These are phyloP conservation scores for Sturnira hondurensis DNA, from an alignment of 2,113 vertebrate species.

Conservation along the genomic window DNA sequence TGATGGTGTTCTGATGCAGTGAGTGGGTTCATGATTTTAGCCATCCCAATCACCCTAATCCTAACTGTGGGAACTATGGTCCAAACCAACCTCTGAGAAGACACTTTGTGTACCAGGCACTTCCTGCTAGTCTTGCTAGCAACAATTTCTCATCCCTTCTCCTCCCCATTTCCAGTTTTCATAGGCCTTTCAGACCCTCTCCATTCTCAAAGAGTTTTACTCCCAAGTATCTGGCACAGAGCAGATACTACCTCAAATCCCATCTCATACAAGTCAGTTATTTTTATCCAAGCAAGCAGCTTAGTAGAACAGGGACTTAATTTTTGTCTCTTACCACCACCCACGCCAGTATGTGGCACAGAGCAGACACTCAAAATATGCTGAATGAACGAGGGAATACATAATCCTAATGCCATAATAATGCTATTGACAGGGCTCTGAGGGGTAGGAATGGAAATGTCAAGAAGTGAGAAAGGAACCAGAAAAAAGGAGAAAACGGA, in stretches of 20 bases:
- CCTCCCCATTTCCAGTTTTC: background rate
- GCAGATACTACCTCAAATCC: background rate
- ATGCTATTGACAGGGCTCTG: background rate
- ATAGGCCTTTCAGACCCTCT: background rate
- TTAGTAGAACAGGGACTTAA: background rate
- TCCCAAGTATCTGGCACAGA: background rate
- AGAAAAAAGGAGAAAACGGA: background rate
- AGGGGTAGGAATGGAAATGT: background rate
- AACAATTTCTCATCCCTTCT: background rate
- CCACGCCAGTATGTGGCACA: background rate
- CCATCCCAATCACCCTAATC: background rate
- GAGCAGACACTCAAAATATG: background rate
- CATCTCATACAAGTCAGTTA: background rate
- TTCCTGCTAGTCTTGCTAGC: background rate
- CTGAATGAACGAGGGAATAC: background rate
- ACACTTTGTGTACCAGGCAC: background rate
- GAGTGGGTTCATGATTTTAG: background rate
- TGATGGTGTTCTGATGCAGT: background rate
- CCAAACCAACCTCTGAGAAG: background rate
- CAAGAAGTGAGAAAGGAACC: background rate
- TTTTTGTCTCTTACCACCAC: background rate
- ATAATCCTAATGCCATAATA: background rate
- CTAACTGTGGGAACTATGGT: background rate
- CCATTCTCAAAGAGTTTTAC: background rate
- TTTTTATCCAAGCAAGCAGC: background rate